Conservation (phyloP, 2,113 vertebrate genomes). For the Gavia stellata region DNA sequence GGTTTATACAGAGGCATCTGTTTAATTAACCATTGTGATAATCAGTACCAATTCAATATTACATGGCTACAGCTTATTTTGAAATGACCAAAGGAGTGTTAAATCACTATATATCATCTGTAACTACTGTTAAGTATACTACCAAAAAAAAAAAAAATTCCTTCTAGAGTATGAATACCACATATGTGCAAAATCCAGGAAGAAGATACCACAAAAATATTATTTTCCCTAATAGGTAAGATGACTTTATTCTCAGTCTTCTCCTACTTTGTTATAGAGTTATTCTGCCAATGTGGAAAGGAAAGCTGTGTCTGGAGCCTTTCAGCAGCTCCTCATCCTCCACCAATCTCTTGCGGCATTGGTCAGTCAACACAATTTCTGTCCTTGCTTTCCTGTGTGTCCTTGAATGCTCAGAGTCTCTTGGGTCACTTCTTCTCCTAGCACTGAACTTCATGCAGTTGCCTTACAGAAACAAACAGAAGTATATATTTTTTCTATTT, state of each 20-base stretch:
- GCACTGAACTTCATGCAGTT: neutral
- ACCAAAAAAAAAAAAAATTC: neutral
- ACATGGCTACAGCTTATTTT: neutral
- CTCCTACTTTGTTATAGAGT: neutral
- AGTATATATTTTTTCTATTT: neutral
- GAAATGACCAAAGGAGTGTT: neutral
- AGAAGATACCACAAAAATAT: neutral
- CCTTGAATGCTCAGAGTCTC: neutral
- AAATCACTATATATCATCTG: neutral
- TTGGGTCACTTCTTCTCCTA: neutral
- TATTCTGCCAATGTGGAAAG: neutral
- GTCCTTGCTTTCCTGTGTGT: neutral
- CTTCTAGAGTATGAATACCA: neutral
- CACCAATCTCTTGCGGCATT: neutral
- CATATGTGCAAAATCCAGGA: neutral
- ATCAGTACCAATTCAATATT: neutral
- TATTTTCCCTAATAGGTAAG: neutral
- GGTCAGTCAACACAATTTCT: neutral
- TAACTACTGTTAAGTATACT: constrained; percentile 2
- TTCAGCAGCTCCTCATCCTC: neutral
- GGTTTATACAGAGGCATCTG: constrained; percentile 5
- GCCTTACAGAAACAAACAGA: neutral
- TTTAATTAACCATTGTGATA: constrained; percentile 1
- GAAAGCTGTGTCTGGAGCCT: neutral
- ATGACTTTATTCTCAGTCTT: neutral